phyloP scores from a whole-genome alignment of 2,797 vertebrate species.

The Sternotherus odoratus region DNA sequence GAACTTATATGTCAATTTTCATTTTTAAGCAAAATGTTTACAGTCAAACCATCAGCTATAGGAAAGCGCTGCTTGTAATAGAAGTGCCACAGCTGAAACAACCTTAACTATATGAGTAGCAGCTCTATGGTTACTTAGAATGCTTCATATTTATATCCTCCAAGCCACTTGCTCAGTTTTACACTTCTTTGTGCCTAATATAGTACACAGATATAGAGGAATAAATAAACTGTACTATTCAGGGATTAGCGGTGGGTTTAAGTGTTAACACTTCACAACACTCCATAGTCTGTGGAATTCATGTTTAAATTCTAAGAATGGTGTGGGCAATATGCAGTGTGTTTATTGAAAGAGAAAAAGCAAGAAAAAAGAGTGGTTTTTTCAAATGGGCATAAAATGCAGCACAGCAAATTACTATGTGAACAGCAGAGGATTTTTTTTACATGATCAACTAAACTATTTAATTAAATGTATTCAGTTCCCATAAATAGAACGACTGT shows the following conservation, averaged over 20 bases:
- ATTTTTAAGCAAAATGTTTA: not conserved
- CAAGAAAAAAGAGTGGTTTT: not conserved
- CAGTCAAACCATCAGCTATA: not conserved
- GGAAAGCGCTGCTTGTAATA: conserved; percentile 13
- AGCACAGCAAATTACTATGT: conserved; percentile 39
- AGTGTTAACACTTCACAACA: conserved; percentile 73
- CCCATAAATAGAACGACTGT: not conserved
- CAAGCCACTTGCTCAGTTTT: conserved; percentile 47
- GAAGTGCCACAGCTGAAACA: conserved; percentile 11
- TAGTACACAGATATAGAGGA: conserved; percentile 63
- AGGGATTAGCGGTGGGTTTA: conserved; percentile 74
- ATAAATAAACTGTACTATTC: conserved; percentile 58
- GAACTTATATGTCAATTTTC: not conserved
- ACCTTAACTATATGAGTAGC: conserved; percentile 4
- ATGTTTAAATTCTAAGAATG: conserved; percentile 74
- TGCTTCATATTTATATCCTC: conserved; percentile 40
- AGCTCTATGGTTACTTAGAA: conserved; percentile 46
- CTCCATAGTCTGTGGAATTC: conserved; percentile 65
- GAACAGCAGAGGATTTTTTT: conserved; percentile 6
- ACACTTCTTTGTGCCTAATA: conserved; percentile 59
- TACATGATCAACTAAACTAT: not conserved
- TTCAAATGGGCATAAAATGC: conserved; percentile 64
- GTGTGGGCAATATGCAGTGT: conserved; percentile 11
- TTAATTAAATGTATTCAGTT: not conserved
- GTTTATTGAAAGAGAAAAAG: conserved; percentile 59